A percentile compares a stretch with the other conserved stretches of the same genome.
Conservation (phyloP, 1,140 invertebrate genomes). For the Scaptodrosophila lebanonensis region DNA sequence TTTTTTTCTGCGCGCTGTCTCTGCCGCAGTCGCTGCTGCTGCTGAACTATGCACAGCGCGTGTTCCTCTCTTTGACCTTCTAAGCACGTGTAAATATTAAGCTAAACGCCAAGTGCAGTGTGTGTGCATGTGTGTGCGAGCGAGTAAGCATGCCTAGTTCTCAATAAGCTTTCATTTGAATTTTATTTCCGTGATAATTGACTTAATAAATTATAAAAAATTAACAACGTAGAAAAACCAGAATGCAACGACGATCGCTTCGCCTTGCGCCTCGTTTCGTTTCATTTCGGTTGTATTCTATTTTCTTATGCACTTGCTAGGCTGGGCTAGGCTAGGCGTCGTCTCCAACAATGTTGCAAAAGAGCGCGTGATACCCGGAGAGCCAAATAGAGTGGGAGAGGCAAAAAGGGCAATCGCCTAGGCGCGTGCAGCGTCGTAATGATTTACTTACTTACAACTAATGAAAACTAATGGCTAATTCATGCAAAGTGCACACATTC, state of each 20-base stretch:
- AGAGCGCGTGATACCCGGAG: neutral
- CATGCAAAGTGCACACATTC: too few relatives aligned
- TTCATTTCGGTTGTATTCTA: conserved; percentile 31
- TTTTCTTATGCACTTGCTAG: neutral
- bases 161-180: conserved; percentile 58
- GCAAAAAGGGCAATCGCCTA: neutral
- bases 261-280: conserved; percentile 14
- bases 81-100: conserved; percentile 38
- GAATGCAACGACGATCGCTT: conserved; percentile 32
- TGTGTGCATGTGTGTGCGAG: conserved; percentile 20
- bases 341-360: conserved; percentile 9
- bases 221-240: conserved; percentile 58
- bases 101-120: neutral
- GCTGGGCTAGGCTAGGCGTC: neutral
- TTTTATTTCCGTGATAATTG: conserved; percentile 68
- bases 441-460: conserved; percentile 33
- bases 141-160: conserved; percentile 44
- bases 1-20: neutral
- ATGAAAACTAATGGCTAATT: conserved; percentile 59
- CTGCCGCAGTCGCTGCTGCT: neutral
- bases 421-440: conserved; percentile 18
- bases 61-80: conserved; percentile 34
- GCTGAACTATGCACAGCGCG: conserved; percentile 28
- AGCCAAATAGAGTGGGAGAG: neutral
- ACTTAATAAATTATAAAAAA: conserved; percentile 65